Conservation (phyloP, 2,113 vertebrate genomes). For the Nothobranchius furzeri region DNA sequence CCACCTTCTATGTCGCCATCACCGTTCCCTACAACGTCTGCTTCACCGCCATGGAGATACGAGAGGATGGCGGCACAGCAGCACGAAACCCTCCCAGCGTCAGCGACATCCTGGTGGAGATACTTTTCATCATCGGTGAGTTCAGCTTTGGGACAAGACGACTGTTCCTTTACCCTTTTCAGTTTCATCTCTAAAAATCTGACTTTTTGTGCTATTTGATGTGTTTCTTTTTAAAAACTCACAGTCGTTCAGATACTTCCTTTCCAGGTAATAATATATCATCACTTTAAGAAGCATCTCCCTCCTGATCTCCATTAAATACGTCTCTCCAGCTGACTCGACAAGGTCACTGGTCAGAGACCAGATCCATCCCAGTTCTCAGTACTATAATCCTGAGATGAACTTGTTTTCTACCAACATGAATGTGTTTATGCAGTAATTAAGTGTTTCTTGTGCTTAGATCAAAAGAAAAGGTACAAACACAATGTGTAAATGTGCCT, state of each 20-base stretch:
- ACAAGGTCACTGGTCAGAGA: constrained; percentile 12
- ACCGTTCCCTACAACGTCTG: constrained; percentile 86
- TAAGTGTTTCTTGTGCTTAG: background rate
- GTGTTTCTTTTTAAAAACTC: background rate
- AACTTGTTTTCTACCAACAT: too few relatives aligned
- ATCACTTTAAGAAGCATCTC: background rate
- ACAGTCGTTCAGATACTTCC: background rate
- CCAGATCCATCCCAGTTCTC: background rate
- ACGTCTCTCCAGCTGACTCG: background rate
- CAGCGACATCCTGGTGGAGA: constrained; percentile 85
- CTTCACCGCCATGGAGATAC: constrained; percentile 74
- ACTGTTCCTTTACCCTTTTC: background rate
- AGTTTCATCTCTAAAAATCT: background rate
- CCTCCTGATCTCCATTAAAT: constrained; percentile 4
- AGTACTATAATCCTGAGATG: background rate
- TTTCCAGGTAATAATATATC: background rate
- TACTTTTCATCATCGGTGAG: constrained; percentile 85
- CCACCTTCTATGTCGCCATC: constrained; percentile 85
- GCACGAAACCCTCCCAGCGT: constrained; percentile 80
- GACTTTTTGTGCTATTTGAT: background rate
- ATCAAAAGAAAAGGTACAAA: background rate
- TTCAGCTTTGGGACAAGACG: background rate
- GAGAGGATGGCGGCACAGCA: constrained; percentile 72
- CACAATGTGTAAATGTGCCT: too few relatives aligned
- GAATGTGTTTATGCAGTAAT: too few relatives aligned